Conservation (phyloP, 2,888 invertebrate species). For the Drosophila colorata region DNA sequence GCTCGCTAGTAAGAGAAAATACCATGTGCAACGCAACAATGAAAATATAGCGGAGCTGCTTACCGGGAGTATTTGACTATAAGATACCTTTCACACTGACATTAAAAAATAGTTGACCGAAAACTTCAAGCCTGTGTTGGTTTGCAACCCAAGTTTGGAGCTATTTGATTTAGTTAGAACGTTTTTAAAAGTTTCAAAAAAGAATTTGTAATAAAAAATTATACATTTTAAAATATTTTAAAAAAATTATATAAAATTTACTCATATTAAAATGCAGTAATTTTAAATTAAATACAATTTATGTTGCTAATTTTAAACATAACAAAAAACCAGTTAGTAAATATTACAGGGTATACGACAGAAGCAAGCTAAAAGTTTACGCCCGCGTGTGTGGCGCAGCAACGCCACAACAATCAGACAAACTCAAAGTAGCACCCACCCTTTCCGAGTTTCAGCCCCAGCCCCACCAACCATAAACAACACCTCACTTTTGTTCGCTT, state of each 20-base stretch:
- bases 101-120: no score
- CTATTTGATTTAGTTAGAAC: no score
- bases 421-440: background rate
- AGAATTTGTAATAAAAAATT: no score
- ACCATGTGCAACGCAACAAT: constrained; percentile 12
- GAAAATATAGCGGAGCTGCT: background rate
- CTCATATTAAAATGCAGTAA: no score
- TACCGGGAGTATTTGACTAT: background rate
- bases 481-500: constrained; percentile 3
- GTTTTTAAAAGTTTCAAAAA: no score
- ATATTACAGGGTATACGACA: constrained; percentile 2
- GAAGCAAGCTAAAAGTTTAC: background rate
- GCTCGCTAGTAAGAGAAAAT: constrained; percentile 1
- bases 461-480: constrained; percentile 1
- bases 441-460: background rate
- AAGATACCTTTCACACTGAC: background rate
- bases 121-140: no score
- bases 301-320: no score
- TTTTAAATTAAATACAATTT: no score
- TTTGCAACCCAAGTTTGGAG: background rate
- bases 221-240: no score
- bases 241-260: no score
- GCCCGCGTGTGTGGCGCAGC: background rate
- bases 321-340: no score
- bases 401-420: background rate